Evolutionary conservation across 2,888 invertebrate genomes (phyloP).

Genomic region (Neria commutata): DNA sequence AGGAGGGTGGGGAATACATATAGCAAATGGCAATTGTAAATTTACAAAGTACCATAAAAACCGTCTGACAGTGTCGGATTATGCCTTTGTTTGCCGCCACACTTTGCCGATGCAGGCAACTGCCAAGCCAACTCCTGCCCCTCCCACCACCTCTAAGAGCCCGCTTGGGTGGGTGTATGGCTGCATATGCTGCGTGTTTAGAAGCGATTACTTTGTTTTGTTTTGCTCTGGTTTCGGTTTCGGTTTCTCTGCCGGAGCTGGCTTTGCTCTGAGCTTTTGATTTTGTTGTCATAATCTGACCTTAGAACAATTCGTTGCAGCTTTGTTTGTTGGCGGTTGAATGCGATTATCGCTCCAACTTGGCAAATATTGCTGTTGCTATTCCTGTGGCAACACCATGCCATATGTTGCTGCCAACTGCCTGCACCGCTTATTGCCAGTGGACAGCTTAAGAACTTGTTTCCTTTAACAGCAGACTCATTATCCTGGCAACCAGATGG

Average conservation of each 20-base stretch:
- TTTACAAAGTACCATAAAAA: slow-evolving; percentile 5
- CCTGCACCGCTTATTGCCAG: too few relatives aligned
- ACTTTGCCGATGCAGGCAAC: background rate
- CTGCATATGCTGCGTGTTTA: too few relatives aligned
- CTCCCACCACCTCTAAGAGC: background rate
- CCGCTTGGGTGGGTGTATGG: background rate
- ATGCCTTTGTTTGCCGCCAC: background rate
- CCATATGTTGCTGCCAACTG: too few relatives aligned
- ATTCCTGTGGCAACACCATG: too few relatives aligned
- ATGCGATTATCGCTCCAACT: slow-evolving; percentile 11
- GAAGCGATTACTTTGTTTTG: too few relatives aligned
- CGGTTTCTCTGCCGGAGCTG: too few relatives aligned
- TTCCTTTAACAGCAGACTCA: too few relatives aligned
- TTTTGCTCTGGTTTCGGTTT: too few relatives aligned
- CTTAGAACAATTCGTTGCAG: slow-evolving; percentile 7
- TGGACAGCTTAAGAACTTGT: too few relatives aligned
- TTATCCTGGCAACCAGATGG: too few relatives aligned
- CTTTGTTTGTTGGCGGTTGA: background rate
- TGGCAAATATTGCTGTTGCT: too few relatives aligned
- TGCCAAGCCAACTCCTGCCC: background rate
- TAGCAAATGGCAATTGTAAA: background rate
- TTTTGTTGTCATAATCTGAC: slow-evolving; percentile 18
- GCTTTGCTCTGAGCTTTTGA: too few relatives aligned
- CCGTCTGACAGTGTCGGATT: background rate
- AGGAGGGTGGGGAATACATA: background rate